Evolutionary conservation across 2,888 invertebrate genomes (phyloP).

Genomic region (Argyresthia goedartella): DNA sequence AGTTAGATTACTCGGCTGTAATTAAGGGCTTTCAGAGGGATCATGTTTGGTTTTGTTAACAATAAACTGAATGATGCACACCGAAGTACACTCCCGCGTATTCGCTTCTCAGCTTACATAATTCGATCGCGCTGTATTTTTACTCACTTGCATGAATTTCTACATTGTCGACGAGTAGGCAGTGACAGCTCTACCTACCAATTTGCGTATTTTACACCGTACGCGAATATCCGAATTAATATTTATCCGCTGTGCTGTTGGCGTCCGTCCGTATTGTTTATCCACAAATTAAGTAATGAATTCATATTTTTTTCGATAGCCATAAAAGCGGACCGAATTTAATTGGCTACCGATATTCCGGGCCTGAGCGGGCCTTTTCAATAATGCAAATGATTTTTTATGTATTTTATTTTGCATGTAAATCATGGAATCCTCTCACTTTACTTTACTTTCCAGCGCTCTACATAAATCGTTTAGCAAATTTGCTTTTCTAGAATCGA

Average conservation of each 20-base stretch:
- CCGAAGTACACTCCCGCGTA: too few relatives aligned
- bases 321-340: conserved; percentile 30
- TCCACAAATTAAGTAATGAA: conserved; percentile 32
- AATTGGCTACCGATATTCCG: conserved; percentile 36
- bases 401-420: neutral
- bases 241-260: conserved; percentile 11
- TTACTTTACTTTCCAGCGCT: too few relatives aligned
- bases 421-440: too few relatives aligned
- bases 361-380: conserved; percentile 54
- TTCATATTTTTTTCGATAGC: conserved; percentile 24
- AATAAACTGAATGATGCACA: too few relatives aligned
- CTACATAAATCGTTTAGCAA: too few relatives aligned
- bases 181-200: neutral
- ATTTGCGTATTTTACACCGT: conserved; percentile 8
- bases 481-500: neutral
- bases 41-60: too few relatives aligned
- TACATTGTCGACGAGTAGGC: neutral
- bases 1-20: too few relatives aligned
- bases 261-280: conserved; percentile 20
- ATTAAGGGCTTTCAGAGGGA: too few relatives aligned
- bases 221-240: conserved; percentile 12
- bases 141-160: neutral
- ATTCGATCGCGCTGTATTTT: too few relatives aligned
- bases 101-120: too few relatives aligned
- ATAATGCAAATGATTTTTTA: conserved; percentile 49